Percentiles rank a stretch among this genome's conserved stretches.
Evolutionary conservation across 2,888 invertebrate genomes (phyloP).

Genomic region (Drosophila robusta): DNA sequence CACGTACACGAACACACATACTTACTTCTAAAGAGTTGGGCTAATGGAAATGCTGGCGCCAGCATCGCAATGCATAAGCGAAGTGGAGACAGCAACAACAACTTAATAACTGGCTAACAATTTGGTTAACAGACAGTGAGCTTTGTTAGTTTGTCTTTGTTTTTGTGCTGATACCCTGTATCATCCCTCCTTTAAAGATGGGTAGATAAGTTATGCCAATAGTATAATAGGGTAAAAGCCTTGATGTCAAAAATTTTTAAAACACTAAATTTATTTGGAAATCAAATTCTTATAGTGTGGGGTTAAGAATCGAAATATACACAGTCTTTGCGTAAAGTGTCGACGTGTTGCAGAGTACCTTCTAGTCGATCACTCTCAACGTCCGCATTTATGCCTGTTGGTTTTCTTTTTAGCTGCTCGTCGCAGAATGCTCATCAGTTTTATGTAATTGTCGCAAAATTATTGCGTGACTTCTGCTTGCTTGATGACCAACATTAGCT

Average conservation of each 20-base stretch:
- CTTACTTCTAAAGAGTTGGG: not conserved
- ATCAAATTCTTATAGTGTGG: too few species aligned
- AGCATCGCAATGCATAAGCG: constrained; percentile 44
- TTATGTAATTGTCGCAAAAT: constrained; percentile 60
- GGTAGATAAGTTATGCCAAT: too few species aligned
- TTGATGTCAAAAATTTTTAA: too few species aligned
- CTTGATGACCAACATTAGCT: constrained; percentile 28
- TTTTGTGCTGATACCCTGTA: constrained; percentile 2
- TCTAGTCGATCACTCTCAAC: not conserved
- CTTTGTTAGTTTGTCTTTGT: constrained; percentile 20
- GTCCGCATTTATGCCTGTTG: not conserved
- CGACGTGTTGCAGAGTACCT: not conserved
- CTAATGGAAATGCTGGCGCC: constrained; percentile 62
- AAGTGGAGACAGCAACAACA: constrained; percentile 19
- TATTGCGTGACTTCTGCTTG: constrained; percentile 55
- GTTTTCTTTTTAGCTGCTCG: not conserved
- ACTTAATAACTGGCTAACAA: constrained; percentile 39
- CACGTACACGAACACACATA: not conserved
- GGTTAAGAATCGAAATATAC: not conserved
- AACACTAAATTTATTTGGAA: too few species aligned
- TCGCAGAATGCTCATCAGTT: constrained; percentile 44
- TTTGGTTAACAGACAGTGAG: constrained; percentile 43
- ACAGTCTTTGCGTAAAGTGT: too few species aligned
- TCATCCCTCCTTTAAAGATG: too few species aligned
- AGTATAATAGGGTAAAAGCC: too few species aligned